Evolutionary conservation across 2,113 vertebrate species (phyloP).

Genomic region (Chaenocephalus aceratus): DNA sequence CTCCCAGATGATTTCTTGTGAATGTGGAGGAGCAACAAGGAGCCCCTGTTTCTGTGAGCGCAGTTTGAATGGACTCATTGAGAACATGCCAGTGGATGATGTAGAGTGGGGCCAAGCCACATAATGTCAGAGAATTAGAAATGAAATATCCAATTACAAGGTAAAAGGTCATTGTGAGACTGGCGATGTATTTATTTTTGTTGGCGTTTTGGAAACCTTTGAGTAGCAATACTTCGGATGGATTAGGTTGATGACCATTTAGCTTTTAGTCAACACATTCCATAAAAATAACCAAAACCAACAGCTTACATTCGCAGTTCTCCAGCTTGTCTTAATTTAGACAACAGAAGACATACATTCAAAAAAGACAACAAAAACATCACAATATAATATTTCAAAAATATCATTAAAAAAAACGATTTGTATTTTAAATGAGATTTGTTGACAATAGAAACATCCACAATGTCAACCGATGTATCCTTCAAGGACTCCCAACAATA

Average conservation of each 20-base stretch:
- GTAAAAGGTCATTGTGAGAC: slow-evolving; percentile 1
- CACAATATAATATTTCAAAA: too few species aligned
- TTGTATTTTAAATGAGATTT: too few species aligned
- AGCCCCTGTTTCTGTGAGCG: slow-evolving; percentile 49
- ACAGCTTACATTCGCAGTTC: too few species aligned
- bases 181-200: neutral
- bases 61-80: slow-evolving; percentile 55
- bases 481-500: too few species aligned
- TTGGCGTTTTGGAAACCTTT: neutral
- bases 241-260: neutral
- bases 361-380: too few species aligned
- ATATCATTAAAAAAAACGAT: too few species aligned
- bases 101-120: neutral
- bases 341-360: too few species aligned
- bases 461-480: too few species aligned
- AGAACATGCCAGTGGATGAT: slow-evolving; percentile 38
- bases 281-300: too few species aligned
- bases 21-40: slow-evolving; percentile 51
- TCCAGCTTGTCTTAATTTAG: too few species aligned
- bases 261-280: too few species aligned
- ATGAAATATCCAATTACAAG: slow-evolving; percentile 22
- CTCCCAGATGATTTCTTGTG: slow-evolving; percentile 56
- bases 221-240: neutral
- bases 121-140: slow-evolving; percentile 49
- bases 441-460: too few species aligned